phyloP scores from a whole-genome alignment of 2,797 vertebrate genomes.

The Remorina albescens region DNA sequence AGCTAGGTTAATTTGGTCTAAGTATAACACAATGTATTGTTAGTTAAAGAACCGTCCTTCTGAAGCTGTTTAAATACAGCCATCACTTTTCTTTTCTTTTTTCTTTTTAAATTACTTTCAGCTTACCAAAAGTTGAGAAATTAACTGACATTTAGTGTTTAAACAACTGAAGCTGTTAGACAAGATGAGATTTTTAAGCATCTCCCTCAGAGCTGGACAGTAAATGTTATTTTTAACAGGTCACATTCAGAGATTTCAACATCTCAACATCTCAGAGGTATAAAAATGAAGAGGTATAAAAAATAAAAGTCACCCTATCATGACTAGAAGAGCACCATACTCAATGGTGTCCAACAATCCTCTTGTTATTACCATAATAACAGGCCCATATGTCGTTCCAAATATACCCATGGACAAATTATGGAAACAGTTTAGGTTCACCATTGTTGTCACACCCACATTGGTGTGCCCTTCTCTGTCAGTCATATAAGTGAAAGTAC shows the following conservation, averaged over 20 bases:
- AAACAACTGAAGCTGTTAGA: constrained; percentile 43
- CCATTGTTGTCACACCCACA: constrained; percentile 14
- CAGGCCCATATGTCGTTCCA: constrained; percentile 19
- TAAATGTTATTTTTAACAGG: constrained; percentile 51
- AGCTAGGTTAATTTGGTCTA: constrained; percentile 34
- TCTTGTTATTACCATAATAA: constrained; percentile 49
- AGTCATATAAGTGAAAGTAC: constrained; percentile 71
- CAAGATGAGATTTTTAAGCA: constrained; percentile 29
- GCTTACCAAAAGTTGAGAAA: constrained; percentile 32
- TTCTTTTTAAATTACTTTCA: constrained; percentile 15
- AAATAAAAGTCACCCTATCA: constrained; percentile 70
- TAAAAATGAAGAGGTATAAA: constrained; percentile 62
- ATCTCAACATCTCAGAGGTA: constrained; percentile 67
- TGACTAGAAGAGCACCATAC: constrained; percentile 69
- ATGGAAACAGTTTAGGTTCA: constrained; percentile 28
- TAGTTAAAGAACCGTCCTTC: constrained; percentile 21
- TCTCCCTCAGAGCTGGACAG: constrained; percentile 46
- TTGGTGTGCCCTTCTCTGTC: constrained; percentile 43
- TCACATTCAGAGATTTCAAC: constrained; percentile 72
- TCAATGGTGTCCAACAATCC: constrained; percentile 35
- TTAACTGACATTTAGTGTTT: constrained; percentile 66
- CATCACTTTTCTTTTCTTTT: not conserved
- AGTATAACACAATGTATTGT: constrained; percentile 53
- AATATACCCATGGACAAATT: constrained; percentile 30
- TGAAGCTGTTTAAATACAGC: constrained; percentile 45